Percentiles rank a stretch among this genome's conserved stretches.
Evolutionary conservation across 2,888 invertebrate genomes (phyloP).

Genomic region (Microchrysa polita): DNA sequence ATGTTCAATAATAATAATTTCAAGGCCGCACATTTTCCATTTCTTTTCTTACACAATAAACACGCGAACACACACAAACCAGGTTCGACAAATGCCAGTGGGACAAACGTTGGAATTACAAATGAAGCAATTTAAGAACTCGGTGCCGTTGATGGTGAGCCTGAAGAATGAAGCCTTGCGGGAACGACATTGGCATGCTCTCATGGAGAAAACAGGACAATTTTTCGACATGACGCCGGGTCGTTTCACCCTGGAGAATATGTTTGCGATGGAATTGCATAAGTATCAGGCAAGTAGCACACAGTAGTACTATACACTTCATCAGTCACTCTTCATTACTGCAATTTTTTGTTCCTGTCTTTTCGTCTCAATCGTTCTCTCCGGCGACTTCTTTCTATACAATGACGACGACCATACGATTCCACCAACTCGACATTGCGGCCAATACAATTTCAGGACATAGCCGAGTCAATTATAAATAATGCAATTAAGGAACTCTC

Average conservation of each 20-base stretch:
- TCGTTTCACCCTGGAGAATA: constrained; percentile 89
- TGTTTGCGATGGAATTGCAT: constrained; percentile 92
- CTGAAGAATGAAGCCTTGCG: constrained; percentile 90
- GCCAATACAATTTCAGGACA: constrained; percentile 63
- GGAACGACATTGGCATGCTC: constrained; percentile 88
- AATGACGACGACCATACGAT: neutral
- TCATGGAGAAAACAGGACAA: constrained; percentile 85
- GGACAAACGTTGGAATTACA: constrained; percentile 79
- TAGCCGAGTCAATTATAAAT: constrained; percentile 86
- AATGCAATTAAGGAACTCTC: constrained; percentile 90
- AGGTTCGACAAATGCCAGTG: constrained; percentile 63
- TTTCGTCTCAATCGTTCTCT: neutral
- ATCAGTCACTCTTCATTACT: constrained; percentile 12
- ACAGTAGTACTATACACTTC: neutral
- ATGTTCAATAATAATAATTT: too few relatives aligned
- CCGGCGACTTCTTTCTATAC: too few relatives aligned
- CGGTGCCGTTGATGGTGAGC: constrained; percentile 89
- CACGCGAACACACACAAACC: too few relatives aligned
- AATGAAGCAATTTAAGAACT: constrained; percentile 88
- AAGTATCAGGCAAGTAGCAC: constrained; percentile 73
- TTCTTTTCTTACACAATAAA: too few relatives aligned
- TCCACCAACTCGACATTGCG: neutral
- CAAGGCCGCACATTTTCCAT: too few relatives aligned
- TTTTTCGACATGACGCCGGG: constrained; percentile 89
- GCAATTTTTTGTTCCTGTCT: neutral